Conservation (phyloP, 2,888 invertebrate species). For the Drosophila yooni region DNA sequence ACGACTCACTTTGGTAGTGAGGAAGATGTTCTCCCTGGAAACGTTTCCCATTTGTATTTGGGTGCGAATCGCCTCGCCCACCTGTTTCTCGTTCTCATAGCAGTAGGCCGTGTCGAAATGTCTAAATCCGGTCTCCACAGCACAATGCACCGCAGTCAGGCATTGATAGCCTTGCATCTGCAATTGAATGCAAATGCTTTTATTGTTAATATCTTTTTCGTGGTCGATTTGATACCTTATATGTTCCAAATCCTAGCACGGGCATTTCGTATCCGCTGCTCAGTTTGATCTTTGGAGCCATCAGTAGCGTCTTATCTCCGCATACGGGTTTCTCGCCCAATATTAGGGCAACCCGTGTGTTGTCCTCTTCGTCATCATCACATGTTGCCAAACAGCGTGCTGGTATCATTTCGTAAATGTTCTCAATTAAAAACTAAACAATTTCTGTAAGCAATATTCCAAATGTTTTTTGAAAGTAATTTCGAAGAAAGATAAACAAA, state of each 20-base stretch:
- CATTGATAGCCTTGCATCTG: conserved; percentile 75
- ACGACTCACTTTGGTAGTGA: conserved; percentile 78
- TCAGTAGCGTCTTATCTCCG: conserved; percentile 41
- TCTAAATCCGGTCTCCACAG: conserved; percentile 86
- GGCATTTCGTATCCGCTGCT: conserved; percentile 88
- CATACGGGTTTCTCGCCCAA: conserved; percentile 56
- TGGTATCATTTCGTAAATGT: conserved; percentile 53
- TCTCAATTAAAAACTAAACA: conserved; percentile 18
- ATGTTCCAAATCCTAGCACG: conserved; percentile 89
- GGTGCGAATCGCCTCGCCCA: conserved; percentile 84
- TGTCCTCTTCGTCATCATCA: conserved; percentile 55
- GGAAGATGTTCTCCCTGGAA: conserved; percentile 84
- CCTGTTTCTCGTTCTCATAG: conserved; percentile 85
- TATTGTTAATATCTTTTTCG: not conserved
- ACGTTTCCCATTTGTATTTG: conserved; percentile 85
- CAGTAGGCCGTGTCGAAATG: conserved; percentile 86
- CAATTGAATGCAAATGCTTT: not conserved
- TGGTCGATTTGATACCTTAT: conserved; percentile 20
- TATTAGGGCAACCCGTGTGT: conserved; percentile 43
- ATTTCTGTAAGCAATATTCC: conserved; percentile 10
- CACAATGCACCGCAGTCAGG: conserved; percentile 83
- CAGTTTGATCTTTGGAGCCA: conserved; percentile 87
- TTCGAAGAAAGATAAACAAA: conserved; percentile 13
- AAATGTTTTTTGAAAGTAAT: conserved; percentile 14
- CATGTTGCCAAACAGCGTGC: conserved; percentile 50